Evolutionary conservation across 2,113 vertebrate genomes (phyloP).

Genomic region (Orcinus orca): DNA sequence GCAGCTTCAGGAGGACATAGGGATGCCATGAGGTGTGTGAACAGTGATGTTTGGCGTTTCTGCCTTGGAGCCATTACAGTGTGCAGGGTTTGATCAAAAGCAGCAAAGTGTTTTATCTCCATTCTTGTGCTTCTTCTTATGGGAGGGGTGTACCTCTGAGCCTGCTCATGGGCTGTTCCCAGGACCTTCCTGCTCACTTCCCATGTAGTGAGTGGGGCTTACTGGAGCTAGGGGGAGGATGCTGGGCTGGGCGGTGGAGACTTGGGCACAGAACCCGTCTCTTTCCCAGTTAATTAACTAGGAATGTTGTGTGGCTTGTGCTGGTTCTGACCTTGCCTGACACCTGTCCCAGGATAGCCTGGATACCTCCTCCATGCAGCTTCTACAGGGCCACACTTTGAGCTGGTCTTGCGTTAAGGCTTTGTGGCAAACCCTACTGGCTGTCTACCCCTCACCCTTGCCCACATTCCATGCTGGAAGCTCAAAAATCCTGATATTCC

Average conservation of each 20-base stretch:
- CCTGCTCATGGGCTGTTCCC: fast-evolving
- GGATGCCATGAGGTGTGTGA: neutral
- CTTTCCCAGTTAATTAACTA: neutral
- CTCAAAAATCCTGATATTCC: neutral
- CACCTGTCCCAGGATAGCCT: neutral
- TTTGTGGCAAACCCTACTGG: neutral
- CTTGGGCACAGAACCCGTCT: neutral
- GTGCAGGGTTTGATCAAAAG: neutral
- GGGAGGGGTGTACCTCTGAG: neutral
- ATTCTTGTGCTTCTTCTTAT: neutral
- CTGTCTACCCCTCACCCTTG: neutral
- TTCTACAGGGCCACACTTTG: neutral
- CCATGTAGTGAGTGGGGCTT: neutral
- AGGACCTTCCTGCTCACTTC: neutral
- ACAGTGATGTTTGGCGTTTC: neutral
- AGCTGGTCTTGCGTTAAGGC: neutral
- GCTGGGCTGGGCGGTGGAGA: fast-evolving
- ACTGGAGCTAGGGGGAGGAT: too few species aligned
- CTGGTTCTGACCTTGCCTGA: neutral
- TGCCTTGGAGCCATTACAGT: neutral
- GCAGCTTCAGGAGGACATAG: conserved; percentile 9
- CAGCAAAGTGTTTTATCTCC: neutral
- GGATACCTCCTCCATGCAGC: neutral
- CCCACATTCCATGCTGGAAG: neutral
- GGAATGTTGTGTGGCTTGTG: fast-evolving